Base-by-base conservation (phyloP, 2,113 vertebrate species). In the Opisthocomus hoazin region DNA sequence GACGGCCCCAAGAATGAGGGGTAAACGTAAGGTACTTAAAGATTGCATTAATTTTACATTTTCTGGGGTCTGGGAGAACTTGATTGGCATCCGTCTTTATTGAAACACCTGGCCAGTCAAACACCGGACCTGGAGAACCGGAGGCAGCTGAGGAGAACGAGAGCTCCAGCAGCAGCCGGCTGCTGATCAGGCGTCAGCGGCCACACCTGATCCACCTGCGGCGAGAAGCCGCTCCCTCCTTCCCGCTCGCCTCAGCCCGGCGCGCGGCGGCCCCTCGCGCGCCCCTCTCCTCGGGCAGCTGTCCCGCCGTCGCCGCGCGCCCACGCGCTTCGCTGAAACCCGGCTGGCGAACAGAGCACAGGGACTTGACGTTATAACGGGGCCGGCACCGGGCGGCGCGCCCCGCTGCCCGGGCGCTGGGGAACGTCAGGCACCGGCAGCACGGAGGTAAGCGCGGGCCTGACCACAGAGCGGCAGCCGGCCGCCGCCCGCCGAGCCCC, bases 141-240 rank as follows among this genome's bases (percentile, higher is more conserved):
- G 41, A 21, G 34, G 27, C 27, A 5, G 13, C 2, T 30, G 34
- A 57, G 57, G 70, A 15, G 12, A 37, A 34, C 2, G 2, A 9
- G 36, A 9, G 81, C 65, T 29, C 43, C 58, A 14, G 19, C 22
- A 11, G 57, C 17, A 12, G 32, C 22, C 2, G 24, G 24, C 3
- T 12, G n/a, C 7, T 41, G 2, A 5, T 32, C 61, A 29, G 39
- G 14, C 10, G 4, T 2, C 27, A 30, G 65, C 2, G 41, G 18
- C 20, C 26, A 2, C 32, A 2, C 10, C 4, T 4, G 45, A 6
- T 15, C 2, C 5, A 13, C 2, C 5, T 5, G 26, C 29, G 4
- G 50, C 1, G 1, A 14, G 36, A 6, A 7, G 11, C 34, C 1
- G 1, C 11, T 5, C 13, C 15, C 4, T 6, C 10, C 32, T 9